Conservation (phyloP, 23 tunicate genomes). For the Styela clava region DNA sequence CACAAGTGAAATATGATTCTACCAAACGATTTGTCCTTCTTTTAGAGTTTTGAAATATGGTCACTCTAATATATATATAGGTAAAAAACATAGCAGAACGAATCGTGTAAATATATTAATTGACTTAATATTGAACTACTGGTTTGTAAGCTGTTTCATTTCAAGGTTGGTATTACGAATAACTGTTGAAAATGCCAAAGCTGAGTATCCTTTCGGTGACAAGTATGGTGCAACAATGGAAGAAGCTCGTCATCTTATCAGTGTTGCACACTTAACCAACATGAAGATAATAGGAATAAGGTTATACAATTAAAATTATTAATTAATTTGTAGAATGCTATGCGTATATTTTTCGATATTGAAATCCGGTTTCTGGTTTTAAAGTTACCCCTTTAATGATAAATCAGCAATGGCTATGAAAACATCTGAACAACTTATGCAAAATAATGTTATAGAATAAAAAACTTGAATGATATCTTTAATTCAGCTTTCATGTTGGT, state of each 20-base stretch:
- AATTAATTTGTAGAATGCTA: neutral
- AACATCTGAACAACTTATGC: too few relatives aligned
- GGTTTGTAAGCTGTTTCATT: too few relatives aligned
- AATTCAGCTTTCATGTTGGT: constrained; percentile 4
- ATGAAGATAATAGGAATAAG: neutral
- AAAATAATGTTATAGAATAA: neutral
- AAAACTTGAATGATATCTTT: neutral
- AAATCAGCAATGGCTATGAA: too few relatives aligned
- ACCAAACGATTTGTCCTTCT: too few relatives aligned
- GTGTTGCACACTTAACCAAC: neutral
- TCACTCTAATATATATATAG: too few relatives aligned
- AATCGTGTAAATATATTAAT: too few relatives aligned
- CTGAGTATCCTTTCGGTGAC: neutral
- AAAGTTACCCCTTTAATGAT: neutral
- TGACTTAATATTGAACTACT: too few relatives aligned
- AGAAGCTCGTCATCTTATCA: neutral
- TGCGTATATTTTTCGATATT: neutral
- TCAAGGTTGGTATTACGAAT: neutral
- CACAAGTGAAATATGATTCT: too few relatives aligned
- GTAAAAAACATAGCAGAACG: too few relatives aligned
- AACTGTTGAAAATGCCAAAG: neutral
- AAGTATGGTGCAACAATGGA: neutral
- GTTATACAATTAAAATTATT: neutral
- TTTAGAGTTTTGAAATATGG: too few relatives aligned
- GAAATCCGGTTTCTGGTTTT: neutral